Base-by-base conservation (phyloP, 2,113 vertebrate species). In the Bubo bubo region DNA sequence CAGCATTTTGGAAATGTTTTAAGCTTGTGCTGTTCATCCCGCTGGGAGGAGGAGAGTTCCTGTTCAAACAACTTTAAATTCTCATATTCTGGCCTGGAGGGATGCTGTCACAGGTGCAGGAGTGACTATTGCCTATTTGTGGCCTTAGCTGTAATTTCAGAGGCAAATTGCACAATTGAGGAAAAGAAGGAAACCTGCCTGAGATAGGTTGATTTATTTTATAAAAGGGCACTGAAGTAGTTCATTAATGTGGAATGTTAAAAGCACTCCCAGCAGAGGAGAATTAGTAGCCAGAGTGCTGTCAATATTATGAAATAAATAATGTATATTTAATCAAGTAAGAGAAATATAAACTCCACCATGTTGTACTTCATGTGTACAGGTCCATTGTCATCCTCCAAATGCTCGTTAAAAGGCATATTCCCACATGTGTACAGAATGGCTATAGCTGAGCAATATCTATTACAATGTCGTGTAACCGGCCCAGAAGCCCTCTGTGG, bases 21-120 rank as follows among this genome's bases (percentile, higher is more conserved):
- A 84, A 53, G 70, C 39, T 79, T 91, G 9, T 72, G 73, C 53
- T 87, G 70, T 81, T 96, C 80, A 79, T 96, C 70, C 80, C 4
- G 0, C 34, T 50, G 94, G 86, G 95, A 93, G 47, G 45, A 84
- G 74, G 58, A 72, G 68, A 85, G 58, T 91, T 97, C 64, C 83
- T 87, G 71, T 95, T 84, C 66, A 86, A 45, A 64, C 77, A 85
- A 10, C 50, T 56, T 94, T 88, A 89, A 79, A 85, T 92, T 89
- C 91, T 93, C 80, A 18, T 75, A 15, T 89, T 96, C 49, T 91
- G 70, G 66, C 62, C 94, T 89, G 77, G 76, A 94, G 90, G 91
- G 73, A 68, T 93, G 76, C 80, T 93, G 62, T 89, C 76, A 89
- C 92, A 95, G 94, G 86, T 97, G 92, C 94, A 82, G 83, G 52